Evolutionary conservation across 2,113 vertebrate species (phyloP).

Genomic region (Hoplias malabaricus): DNA sequence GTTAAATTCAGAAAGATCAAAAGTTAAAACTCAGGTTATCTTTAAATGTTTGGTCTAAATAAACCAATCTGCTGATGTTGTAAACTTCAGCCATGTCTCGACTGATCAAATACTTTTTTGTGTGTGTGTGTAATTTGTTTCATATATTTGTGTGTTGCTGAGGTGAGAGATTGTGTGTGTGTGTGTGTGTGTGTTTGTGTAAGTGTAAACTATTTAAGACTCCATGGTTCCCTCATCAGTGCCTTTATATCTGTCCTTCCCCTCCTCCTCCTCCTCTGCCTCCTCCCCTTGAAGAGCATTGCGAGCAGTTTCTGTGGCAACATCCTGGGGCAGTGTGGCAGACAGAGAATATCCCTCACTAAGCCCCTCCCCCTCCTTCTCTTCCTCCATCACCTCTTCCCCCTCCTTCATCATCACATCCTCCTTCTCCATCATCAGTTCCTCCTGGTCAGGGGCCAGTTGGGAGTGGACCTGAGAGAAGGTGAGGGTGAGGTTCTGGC

Average conservation of each 20-base stretch:
- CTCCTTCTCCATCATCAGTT: no score
- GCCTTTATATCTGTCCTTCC: not conserved
- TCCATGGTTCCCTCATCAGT: constrained; percentile 3
- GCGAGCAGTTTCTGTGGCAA: constrained; percentile 3
- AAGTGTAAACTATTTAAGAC: constrained; percentile 24
- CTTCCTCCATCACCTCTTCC: constrained; percentile 49
- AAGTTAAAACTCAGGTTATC: no score
- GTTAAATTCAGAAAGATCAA: not conserved
- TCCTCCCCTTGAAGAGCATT: constrained; percentile 45
- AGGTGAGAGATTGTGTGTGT: not conserved
- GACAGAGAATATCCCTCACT: constrained; percentile 65
- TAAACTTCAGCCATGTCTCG: no score
- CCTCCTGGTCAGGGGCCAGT: constrained; percentile 65
- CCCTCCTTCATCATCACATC: constrained; percentile 56
- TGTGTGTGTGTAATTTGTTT: no score
- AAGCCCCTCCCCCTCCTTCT: constrained; percentile 55
- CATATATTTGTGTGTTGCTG: not conserved
- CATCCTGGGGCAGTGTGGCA: constrained; percentile 64
- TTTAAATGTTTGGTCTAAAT: no score
- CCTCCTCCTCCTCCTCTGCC: constrained; percentile 29
- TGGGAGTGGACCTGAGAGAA: constrained; percentile 74
- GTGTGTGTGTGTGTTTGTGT: not conserved
- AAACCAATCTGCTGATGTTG: no score
- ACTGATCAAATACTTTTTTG: no score
- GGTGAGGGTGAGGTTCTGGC: no score